phyloP scores from a whole-genome alignment of 2,888 invertebrate genomes.

The Netelia fuscicornis region DNA sequence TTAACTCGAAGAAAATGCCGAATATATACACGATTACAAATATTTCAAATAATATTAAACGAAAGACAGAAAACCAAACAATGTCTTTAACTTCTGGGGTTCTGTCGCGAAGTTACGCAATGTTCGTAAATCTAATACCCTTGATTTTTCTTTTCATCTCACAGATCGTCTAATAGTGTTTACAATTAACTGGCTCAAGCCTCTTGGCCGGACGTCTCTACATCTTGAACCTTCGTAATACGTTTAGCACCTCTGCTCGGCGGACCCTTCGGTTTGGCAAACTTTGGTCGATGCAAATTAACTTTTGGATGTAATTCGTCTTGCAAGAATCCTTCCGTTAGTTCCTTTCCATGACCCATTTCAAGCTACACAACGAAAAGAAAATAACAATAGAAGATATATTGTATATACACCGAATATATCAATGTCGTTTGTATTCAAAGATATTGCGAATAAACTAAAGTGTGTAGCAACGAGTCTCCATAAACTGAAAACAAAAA shows the following conservation, averaged over 20 bases:
- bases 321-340: slow-evolving; percentile 95
- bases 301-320: slow-evolving; percentile 98
- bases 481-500: slow-evolving; percentile 21
- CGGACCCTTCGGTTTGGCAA: slow-evolving; percentile 98
- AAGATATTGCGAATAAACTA: slow-evolving; percentile 27
- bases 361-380: slow-evolving; percentile 90
- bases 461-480: slow-evolving; percentile 26
- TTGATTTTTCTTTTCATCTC: slow-evolving; percentile 46
- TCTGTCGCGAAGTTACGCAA: slow-evolving; percentile 48
- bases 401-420: slow-evolving; percentile 54
- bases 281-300: slow-evolving; percentile 94
- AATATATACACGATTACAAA: slow-evolving; percentile 58
- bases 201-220: slow-evolving; percentile 75
- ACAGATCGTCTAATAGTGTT: slow-evolving; percentile 28
- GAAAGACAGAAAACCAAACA: slow-evolving; percentile 25
- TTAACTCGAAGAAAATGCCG: slow-evolving; percentile 24
- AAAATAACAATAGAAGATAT: slow-evolving; percentile 60
- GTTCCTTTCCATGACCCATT: slow-evolving; percentile 95
- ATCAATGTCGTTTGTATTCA: slow-evolving; percentile 35
- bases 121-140: slow-evolving; percentile 63
- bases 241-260: slow-evolving; percentile 96
- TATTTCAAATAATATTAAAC: slow-evolving; percentile 41
- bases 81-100: slow-evolving; percentile 44
- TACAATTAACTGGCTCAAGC: slow-evolving; percentile 69
- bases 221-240: slow-evolving; percentile 89